phyloP scores from a whole-genome alignment of 2,888 invertebrate genomes.

The Synanthedon andrenaeformis region DNA sequence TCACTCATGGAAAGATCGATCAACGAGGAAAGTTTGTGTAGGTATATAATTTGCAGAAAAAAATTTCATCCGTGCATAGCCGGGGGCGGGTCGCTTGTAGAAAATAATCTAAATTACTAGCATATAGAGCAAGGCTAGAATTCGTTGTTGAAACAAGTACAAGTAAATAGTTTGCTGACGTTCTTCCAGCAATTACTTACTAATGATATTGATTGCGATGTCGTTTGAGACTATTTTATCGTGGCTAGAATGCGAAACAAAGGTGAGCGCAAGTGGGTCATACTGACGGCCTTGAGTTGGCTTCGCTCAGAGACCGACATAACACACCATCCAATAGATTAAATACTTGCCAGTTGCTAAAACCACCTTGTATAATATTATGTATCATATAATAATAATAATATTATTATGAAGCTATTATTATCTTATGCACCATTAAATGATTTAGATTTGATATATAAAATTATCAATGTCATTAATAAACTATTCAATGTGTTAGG shows the following conservation, averaged over 20 bases:
- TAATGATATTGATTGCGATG: neutral
- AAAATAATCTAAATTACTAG: neutral
- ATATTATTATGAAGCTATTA: no score
- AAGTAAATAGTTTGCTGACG: neutral
- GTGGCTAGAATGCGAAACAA: slow-evolving; percentile 37
- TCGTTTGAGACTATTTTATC: slow-evolving; percentile 31
- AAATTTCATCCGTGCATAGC: no score
- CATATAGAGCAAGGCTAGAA: neutral
- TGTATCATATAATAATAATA: neutral
- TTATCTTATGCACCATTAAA: no score
- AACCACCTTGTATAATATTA: neutral
- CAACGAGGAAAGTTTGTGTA: no score
- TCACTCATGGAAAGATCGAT: no score
- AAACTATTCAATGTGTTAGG: no score
- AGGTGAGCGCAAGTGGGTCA: slow-evolving; percentile 63
- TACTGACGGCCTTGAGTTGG: slow-evolving; percentile 42
- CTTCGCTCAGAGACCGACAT: slow-evolving; percentile 25
- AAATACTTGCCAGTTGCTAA: neutral
- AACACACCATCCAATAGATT: slow-evolving; percentile 28
- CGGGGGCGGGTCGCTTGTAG: no score
- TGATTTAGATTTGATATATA: no score
- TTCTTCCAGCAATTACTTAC: neutral
- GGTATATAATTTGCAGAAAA: no score
- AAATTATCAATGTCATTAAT: no score
- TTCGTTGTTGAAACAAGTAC: neutral